Conservation (phyloP, 92 coral and sea anemone species). For the Micromussa lordhowensis region DNA sequence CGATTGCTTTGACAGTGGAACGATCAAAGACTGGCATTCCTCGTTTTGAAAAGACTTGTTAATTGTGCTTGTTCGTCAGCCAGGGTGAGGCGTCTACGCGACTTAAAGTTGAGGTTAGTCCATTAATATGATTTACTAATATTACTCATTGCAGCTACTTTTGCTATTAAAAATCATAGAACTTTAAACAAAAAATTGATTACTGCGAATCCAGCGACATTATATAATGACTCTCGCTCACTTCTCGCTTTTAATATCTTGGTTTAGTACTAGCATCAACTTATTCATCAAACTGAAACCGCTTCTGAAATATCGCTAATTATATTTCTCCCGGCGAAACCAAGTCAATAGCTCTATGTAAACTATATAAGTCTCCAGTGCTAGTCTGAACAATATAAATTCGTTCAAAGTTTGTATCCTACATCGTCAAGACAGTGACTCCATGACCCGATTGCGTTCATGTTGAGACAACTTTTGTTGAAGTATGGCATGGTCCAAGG, state of each 20-base stretch:
- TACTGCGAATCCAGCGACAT: not conserved
- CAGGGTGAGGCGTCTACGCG: not conserved
- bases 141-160: not conserved
- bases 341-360: not conserved
- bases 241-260: not conserved
- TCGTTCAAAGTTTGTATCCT: not conserved
- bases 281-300: not conserved
- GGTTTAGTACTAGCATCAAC: not conserved
- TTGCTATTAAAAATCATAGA: not conserved
- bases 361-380: not conserved
- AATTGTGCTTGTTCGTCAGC: not conserved
- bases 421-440: not conserved
- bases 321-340: not conserved
- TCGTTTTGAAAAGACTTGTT: not conserved
- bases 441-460: not conserved
- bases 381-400: not conserved
- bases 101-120: constrained; percentile 11
- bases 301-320: not conserved
- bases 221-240: not conserved
- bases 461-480: not conserved
- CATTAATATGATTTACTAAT: not conserved
- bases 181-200: not conserved
- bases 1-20: constrained; percentile 8
- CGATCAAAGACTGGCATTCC: not conserved
- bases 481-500: not conserved